Base-by-base conservation (phyloP, 2,797 vertebrate species). In the Lates japonicus region DNA sequence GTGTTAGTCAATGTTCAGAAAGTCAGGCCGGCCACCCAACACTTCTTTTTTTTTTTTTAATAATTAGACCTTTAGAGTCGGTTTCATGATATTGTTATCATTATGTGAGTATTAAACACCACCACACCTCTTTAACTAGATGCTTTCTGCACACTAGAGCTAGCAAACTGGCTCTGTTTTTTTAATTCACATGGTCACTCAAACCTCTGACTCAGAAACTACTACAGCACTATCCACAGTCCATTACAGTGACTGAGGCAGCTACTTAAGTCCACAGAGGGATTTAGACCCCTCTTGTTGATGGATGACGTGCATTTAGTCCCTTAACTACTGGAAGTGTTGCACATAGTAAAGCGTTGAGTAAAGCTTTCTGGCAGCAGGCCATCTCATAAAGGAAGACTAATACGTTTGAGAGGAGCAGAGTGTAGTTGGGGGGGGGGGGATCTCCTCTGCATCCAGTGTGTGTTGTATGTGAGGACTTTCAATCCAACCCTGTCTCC, bases 1-100 rank as follows among this genome's bases (percentile, higher is more conserved):
- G 60, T 95, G 58, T 93, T 92, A 1, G 11, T 95, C 74, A 94
- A 92, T 2, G 0, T 94, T 25, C 83, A 93, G 55, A 76, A 86
- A 22, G 83, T 74, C 85, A 92, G 90, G 95, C 94, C 52, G 51
- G 72, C 64, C 1, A 57, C 17, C 25, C 0, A 17, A 61, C 59
- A 52, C 19, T 44, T 1, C 25, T 29, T 29, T 29, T 29, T 29
- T 29, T 29, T 29, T 29, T 29, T 29, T 29, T 29, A 51, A 68
- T 60, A 62, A 63, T 44, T 42, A 42, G 14, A 7, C 35, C 61
- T 44, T 20, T 20, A n/a, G 14, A 3, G 31, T 39, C 65, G n/a
- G 1, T 51, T 83, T 68, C 69, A 25, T 62, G 49, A 54, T 55
- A 8, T 52, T 1, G 54, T 66, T 19, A 22, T 16, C 41, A 54